A percentile compares a stretch with the other conserved stretches of the same genome.
Evolutionary conservation across 2,797 vertebrate species (phyloP).

Genomic region (Fistularia commersonii): DNA sequence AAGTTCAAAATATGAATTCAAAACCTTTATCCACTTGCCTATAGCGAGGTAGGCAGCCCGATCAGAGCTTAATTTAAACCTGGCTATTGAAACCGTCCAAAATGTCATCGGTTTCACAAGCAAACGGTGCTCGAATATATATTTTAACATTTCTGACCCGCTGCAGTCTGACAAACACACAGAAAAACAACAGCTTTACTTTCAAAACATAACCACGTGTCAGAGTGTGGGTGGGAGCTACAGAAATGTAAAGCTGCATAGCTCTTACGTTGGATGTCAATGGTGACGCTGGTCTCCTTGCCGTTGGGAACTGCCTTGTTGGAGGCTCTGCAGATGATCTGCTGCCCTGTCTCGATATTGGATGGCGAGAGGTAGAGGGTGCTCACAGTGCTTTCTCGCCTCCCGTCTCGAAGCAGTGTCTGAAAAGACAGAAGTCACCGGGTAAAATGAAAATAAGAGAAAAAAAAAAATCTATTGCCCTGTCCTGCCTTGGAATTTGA

Average conservation of each 20-base stretch:
- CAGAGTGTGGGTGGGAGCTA: neutral
- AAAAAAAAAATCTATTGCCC: neutral
- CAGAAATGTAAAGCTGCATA: constrained; percentile 6
- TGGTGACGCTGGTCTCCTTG: constrained; percentile 93
- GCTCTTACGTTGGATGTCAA: constrained; percentile 96
- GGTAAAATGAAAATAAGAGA: neutral
- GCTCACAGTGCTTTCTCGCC: constrained; percentile 91
- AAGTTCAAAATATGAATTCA: too few relatives aligned
- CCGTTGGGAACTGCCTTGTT: constrained; percentile 94
- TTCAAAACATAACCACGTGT: neutral
- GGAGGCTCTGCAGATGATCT: constrained; percentile 89
- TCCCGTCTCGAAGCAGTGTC: constrained; percentile 88
- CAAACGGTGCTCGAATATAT: too few relatives aligned
- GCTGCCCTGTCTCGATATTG: constrained; percentile 93
- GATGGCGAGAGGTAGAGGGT: constrained; percentile 90
- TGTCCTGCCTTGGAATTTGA: too few relatives aligned
- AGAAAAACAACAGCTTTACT: constrained; percentile 15
- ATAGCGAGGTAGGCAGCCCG: too few relatives aligned
- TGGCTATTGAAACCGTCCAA: too few relatives aligned
- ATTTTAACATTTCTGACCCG: too few relatives aligned
- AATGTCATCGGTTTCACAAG: too few relatives aligned
- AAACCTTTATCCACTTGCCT: too few relatives aligned
- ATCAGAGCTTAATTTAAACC: too few relatives aligned
- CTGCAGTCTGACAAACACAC: too few relatives aligned
- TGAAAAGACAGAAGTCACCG: constrained; percentile 44